Percentiles rank a stretch among this genome's conserved stretches.
These are phyloP conservation scores for Hypotaenidia okinawae DNA, from an alignment of 2,797 vertebrate species.

Conservation along the genomic window DNA sequence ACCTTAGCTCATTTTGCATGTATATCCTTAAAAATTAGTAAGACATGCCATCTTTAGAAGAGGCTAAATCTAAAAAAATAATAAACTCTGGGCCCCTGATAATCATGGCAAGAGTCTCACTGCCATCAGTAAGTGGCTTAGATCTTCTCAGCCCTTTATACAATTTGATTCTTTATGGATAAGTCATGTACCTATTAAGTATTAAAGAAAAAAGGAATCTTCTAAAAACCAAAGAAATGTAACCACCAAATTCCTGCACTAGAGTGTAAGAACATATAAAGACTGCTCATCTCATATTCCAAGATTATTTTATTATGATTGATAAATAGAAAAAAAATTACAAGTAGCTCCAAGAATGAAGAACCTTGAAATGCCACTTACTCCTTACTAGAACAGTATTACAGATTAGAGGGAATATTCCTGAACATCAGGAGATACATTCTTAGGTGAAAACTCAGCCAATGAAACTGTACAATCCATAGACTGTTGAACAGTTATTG, in stretches of 20 bases:
- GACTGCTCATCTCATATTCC: background rate
- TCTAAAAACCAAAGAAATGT: background rate
- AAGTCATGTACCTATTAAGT: background rate
- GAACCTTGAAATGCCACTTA: background rate
- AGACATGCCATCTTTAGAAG: background rate
- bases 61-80: background rate
- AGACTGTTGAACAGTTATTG: background rate
- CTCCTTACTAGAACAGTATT: background rate
- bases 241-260: background rate
- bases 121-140: background rate
- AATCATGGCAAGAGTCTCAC: background rate
- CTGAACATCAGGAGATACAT: background rate
- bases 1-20: background rate
- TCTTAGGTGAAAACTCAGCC: background rate
- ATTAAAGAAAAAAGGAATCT: background rate
- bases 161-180: background rate
- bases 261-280: background rate
- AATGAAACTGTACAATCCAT: background rate
- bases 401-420: background rate
- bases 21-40: background rate
- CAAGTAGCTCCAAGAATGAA: background rate
- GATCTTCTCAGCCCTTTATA: background rate
- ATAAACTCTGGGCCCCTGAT: background rate
- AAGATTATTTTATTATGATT: background rate
- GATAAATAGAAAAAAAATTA: background rate